Base-by-base conservation (phyloP, 2,888 invertebrate species). In the Cylindroiulus punctatus region DNA sequence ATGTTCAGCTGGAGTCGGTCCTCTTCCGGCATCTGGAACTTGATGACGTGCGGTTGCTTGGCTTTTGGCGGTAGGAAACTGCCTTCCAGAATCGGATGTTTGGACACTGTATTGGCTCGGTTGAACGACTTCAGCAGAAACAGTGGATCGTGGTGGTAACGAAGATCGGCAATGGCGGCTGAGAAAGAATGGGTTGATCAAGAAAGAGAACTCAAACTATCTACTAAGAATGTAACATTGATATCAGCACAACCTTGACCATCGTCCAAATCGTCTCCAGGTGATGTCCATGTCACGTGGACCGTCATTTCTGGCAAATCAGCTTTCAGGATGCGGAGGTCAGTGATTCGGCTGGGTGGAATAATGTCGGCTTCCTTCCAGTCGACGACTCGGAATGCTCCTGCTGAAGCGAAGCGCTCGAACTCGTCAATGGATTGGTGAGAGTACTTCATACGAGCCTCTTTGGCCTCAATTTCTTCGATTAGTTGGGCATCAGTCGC, bases 301-400 rank as follows among this genome's bases (percentile, higher is more conserved):
- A 89, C 88, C 26, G 81, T 84, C 10, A 86, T 76, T 12, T 87
- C 85, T 10, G 65, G 14, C 22, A 85, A 44, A 22, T 87, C 84
- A 19, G 86, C 88, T 0, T 85, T 84, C n/a, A 86, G 19, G 0
- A 89, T 88, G 52, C 65, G 82, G 19, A 89, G 87, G 85, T 89
- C 89, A 7, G 88, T 88, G 30, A 89, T 87, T 65, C 88, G 84
- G 36, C 88, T 87, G 3, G 89, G 89, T n/a, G 89, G 88, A 22
- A 88, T 88, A 10, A 88, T 44, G 86, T 89, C 89, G n/a, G 84
- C 84, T 17, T 86, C 86, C n/a, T 84, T 86, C 81, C 81, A 86
- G 32, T 86, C 86, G 19, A 81, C 85, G 10, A 89, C 30, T 32
- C 88, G 86, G 84, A 89, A 89, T 26, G 89, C 88, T 12, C 89